Conservation (phyloP, 2,113 vertebrate genomes). For the Sprattus sprattus region DNA sequence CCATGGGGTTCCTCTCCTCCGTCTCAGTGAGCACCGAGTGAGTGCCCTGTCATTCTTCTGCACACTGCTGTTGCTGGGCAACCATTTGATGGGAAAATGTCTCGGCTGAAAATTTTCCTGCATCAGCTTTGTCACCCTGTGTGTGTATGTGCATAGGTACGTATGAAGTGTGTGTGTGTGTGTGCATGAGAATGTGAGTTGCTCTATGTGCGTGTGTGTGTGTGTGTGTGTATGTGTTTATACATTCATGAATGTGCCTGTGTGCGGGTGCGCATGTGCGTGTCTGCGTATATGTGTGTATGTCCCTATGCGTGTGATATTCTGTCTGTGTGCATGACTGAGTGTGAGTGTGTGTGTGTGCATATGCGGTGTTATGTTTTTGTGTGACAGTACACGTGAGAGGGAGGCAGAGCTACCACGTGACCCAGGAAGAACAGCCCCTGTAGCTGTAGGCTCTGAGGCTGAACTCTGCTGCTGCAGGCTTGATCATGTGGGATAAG, state of each 20-base stretch:
- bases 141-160: not conserved
- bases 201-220: not conserved
- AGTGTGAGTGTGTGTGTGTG: not conserved
- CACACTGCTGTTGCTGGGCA: not conserved
- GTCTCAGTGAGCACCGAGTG: not conserved
- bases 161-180: not conserved
- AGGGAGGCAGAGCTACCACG: not conserved
- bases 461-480: slow-evolving; percentile 1
- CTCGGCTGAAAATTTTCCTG: not conserved
- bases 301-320: not conserved
- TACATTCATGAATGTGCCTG: not conserved
- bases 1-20: not conserved
- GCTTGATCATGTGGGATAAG: not conserved
- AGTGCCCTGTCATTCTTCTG: not conserved
- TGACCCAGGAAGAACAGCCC: not conserved
- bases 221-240: not conserved
- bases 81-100: not conserved
- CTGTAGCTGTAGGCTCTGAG: not conserved
- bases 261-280: not conserved
- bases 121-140: not conserved
- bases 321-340: not conserved
- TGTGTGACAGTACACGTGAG: not conserved
- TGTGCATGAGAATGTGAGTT: not conserved
- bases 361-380: slow-evolving; percentile 9
- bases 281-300: not conserved